Evolutionary conservation across 2,797 vertebrate genomes (phyloP).

Genomic region (Erpetoichthys calabaricus): DNA sequence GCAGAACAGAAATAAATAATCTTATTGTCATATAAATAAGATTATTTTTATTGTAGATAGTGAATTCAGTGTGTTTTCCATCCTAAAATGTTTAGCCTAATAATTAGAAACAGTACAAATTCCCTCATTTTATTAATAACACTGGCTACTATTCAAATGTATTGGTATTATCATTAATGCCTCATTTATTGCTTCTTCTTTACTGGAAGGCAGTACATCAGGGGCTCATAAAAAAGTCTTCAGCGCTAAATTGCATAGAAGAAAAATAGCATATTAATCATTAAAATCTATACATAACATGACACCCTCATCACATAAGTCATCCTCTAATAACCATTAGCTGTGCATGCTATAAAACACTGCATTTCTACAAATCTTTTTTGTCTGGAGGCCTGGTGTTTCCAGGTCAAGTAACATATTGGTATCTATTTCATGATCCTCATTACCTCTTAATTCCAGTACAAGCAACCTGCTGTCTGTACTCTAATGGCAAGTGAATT

Average conservation of each 20-base stretch:
- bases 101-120: not conserved
- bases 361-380: not conserved
- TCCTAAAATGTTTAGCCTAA: not conserved
- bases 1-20: no score
- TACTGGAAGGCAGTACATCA: not conserved
- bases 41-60: no score
- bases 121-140: not conserved
- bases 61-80: no score
- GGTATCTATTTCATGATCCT: constrained; percentile 3
- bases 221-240: not conserved
- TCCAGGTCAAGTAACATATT: not conserved
- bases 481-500: constrained; percentile 3
- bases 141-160: no score
- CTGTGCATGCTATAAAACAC: not conserved
- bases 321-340: constrained; percentile 3
- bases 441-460: not conserved
- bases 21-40: no score
- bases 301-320: not conserved
- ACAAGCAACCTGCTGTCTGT: not conserved
- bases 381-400: not conserved
- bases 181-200: constrained; percentile 1
- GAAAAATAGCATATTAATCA: constrained; percentile 1
- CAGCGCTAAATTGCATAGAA: not conserved
- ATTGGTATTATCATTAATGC: not conserved
- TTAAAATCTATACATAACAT: not conserved